phyloP scores from a whole-genome alignment of 2,888 invertebrate species.

The Apotomis turbidana region DNA sequence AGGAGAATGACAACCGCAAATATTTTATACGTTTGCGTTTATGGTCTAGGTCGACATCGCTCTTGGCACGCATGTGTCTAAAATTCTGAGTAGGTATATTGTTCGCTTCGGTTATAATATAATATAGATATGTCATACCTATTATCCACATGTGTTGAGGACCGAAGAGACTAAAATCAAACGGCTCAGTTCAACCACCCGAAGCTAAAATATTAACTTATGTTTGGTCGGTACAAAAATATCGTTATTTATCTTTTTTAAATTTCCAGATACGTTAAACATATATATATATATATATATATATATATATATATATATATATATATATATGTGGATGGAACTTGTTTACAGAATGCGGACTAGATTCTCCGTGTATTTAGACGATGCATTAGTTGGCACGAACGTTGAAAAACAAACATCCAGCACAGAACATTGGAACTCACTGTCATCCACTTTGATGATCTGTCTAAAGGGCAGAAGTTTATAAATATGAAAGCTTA shows the following conservation, averaged over 20 bases:
- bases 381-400: background rate
- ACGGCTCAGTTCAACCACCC: no score
- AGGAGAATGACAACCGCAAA: constrained; percentile 21
- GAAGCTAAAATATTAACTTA: no score
- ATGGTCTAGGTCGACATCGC: background rate
- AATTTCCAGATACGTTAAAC: no score
- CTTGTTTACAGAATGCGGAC: background rate
- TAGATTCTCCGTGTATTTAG: background rate
- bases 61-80: constrained; percentile 5
- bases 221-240: no score
- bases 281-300: no score
- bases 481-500: constrained; percentile 9
- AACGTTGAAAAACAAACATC: background rate
- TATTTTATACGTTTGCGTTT: constrained; percentile 1
- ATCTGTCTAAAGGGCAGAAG: background rate
- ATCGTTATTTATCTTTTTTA: no score
- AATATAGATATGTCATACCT: background rate
- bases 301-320: no score
- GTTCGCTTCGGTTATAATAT: background rate
- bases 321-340: no score
- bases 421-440: background rate
- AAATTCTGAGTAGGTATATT: background rate
- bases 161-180: no score
- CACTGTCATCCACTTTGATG: background rate
- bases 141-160: no score